These are phyloP conservation scores for Andricus grossulariae DNA, from an alignment of 1,140 invertebrate species.

Conservation along the genomic window DNA sequence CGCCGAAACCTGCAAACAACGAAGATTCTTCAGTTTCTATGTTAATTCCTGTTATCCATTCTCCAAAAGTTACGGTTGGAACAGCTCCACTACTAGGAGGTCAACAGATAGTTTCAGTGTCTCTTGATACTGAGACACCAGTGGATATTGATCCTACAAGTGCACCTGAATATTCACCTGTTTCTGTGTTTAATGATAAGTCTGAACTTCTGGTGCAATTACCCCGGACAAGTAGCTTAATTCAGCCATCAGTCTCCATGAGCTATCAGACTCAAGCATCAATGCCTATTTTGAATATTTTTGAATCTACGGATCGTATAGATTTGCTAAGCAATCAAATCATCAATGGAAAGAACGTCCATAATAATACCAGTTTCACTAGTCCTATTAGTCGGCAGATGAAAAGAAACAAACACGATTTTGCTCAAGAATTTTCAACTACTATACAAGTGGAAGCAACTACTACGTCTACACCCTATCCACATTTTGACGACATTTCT, in stretches of 20 bases:
- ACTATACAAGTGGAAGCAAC: slow-evolving; percentile 71
- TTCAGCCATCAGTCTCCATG: slow-evolving; percentile 48
- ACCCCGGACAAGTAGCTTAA: slow-evolving; percentile 53
- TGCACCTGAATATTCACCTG: slow-evolving; percentile 61
- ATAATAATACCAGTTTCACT: slow-evolving; percentile 53
- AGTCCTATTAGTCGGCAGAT: slow-evolving; percentile 51
- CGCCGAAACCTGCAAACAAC: slow-evolving; percentile 49
- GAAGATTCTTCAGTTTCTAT: slow-evolving; percentile 1
- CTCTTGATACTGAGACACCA: slow-evolving; percentile 60
- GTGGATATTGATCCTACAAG: slow-evolving; percentile 59
- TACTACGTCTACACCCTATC: slow-evolving; percentile 64
- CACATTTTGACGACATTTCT: slow-evolving; percentile 70
- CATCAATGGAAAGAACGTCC: slow-evolving; percentile 66
- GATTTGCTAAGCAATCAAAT: slow-evolving; percentile 47
- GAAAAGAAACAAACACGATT: slow-evolving; percentile 64
- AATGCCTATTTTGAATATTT: slow-evolving; percentile 57
- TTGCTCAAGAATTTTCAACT: slow-evolving; percentile 58
- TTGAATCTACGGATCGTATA: slow-evolving; percentile 57
- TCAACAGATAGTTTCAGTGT: slow-evolving; percentile 40
- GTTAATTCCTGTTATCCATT: background rate
- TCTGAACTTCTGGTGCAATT: slow-evolving; percentile 62
- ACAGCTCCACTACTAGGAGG: slow-evolving; percentile 48
- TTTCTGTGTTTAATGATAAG: slow-evolving; percentile 64
- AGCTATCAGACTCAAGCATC: slow-evolving; percentile 54
- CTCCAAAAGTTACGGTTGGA: background rate